Evolutionary conservation across 1,140 invertebrate species (phyloP), one percentile per base, ranked within the genome.

Genomic region (Drosophila hydei): DNA sequence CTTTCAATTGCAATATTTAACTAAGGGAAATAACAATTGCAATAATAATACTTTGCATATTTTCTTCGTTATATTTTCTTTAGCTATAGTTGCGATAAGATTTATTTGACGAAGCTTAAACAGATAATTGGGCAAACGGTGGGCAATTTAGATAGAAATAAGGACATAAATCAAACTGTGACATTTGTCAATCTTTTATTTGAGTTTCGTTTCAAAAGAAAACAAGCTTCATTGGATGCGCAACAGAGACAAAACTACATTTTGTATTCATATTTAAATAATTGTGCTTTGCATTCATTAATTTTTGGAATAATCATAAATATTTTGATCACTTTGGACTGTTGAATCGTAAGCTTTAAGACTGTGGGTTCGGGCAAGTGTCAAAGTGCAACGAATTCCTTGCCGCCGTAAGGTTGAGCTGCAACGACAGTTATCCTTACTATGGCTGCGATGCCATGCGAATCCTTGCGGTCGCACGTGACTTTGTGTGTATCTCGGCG

Each of bases 401-500:
- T 9, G 23, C 23, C 14, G 33, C 9, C 19, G 38, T 12, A 45
- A 36, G 30, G 54, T 45, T 52, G 9, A 54, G 48, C n/a, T 16
- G 23, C 1, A 51, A 52, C 54, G 58, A 25, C 5, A 19, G 42
- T 33, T 42, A 47, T 69, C 38, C 59, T 43, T 65, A 56, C 73
- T 90, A 88, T 21, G 91, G 91, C 69, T 91, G 90, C 25, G 95
- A 94, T 4, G 95, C 95, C 93, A 96, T 95, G 75, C 95, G 93
- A 79, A 95, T 96, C 67, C 95, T 94, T 8, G 96, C 96, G 0
- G 96, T 96, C 91, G 96, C 95, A 61, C 96, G 94, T 0, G 96
- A 97, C 83, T 95, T 94, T 79, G 95, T 96, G 89, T 97, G 96
- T 3, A 98, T 96, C 91, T 98, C 97, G 0, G 97, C 97, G 0